Evolutionary conservation across 2,888 invertebrate genomes (phyloP), one percentile per base, ranked within the genome.

Genomic region (Leucania comma): DNA sequence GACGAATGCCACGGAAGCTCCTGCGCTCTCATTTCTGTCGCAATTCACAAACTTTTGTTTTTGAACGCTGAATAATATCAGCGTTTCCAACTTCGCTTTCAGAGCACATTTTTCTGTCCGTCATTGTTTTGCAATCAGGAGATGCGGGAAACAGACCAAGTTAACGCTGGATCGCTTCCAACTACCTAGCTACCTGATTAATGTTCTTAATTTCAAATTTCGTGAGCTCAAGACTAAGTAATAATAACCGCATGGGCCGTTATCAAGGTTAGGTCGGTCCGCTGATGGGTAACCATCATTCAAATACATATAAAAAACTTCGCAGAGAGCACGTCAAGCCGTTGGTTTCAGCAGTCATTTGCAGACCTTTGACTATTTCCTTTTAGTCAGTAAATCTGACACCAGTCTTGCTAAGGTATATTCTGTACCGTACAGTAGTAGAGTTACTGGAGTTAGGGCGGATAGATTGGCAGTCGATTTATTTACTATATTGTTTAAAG

Each of bases 51-150:
- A 70, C 59, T 79, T 78, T 68, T 63, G 59, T 60, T 57, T 58
- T 56, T 58, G 51, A 61, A 59, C 22, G 35, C 14, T 58, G 67
- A 58, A 68, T 51, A 66, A 69, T 59, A 56, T 67, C 54, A 62
- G 32, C 24, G 20, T 50, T 51, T 29, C 29, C 53, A 82, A 79
- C 59, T 75, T 79, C 53, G 42, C 65, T 35, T 24, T 57, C 20
- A n/a, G 72, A 59, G 29, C 42, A 29, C 24, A 78, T 46, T 72
- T 65, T 59, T 62, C 46, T 42, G 24, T 65, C 29, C 20, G 72
- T 68, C 57, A 82, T 68, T 65, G 73, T 62, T 66, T 59, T 10
- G 51, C 65, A 68, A 71, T 78, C 46, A 69, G 50, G 54, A 67
- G 51, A 76, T 57, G 9, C 46, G 42, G 48, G 65, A 68, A 58